Base-by-base conservation (phyloP, 2,797 vertebrate species). In the Microctenopoma lineatum region DNA sequence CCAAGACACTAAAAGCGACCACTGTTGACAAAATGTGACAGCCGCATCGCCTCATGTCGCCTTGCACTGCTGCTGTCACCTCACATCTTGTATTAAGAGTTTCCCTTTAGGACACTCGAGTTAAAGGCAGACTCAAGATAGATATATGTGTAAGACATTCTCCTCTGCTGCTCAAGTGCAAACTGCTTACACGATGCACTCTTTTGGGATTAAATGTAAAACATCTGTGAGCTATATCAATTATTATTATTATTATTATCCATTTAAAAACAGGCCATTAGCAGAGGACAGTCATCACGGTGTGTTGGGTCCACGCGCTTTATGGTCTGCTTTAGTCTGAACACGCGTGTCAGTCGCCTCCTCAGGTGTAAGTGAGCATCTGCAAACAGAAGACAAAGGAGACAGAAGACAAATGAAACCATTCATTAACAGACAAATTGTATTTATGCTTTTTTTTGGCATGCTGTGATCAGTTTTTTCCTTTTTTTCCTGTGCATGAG, bases 301-400 rank as follows among this genome's bases (percentile, higher is more conserved):
- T 84, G 85, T 70, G 86, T 80, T 10, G 48, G 77, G 77, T 85
- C 77, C 66, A 62, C 45, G 14, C 46, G 14, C 47, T 59, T 18
- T 61, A 8, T 52, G 34, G 55, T 65, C 52, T 75, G 80, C 81
- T 83, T 85, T 63, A 59, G 63, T 66, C 83, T 79, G 42, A 67
- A 51, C 47, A 1, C 26, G 26, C 3, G 2, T 18, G 59, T 58
- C 32, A 14, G 54, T 44, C 7, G 2, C 44, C 13, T 32, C 65
- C 57, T 2, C 5, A 44, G n/a, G 14, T 12, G 10, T 25, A 25
- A 45, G 3, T 18, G 16, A 47, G 46, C 18, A 47, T 21, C 42
- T 9, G 2, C 42, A 45, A 45, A 18, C 42, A n/a, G 42, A 10
- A 41, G 39, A 41, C 11, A 41, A 14, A 14, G 39, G 39, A 41